These are phyloP conservation scores for Laticauda laticaudata DNA, from an alignment of 2,113 vertebrate genomes.

Conservation along the genomic window DNA sequence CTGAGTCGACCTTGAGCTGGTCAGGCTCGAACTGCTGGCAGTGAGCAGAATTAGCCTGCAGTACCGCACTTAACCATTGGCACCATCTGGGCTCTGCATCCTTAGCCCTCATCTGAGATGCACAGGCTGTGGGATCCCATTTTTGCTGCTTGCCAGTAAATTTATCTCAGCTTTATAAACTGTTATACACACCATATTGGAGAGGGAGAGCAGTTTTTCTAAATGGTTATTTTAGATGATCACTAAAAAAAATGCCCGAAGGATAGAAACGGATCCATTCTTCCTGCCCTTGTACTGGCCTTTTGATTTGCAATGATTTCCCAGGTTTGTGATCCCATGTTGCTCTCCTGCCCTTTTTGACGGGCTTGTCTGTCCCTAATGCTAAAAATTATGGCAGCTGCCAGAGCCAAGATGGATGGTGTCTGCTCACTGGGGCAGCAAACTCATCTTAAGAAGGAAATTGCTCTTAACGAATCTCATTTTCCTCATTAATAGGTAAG, in stretches of 20 bases:
- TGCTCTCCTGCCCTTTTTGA: background rate
- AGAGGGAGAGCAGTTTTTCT: background rate
- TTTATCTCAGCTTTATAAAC: background rate
- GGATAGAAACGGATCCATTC: background rate
- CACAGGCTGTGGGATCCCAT: background rate
- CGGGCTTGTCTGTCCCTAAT: background rate
- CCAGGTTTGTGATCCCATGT: background rate
- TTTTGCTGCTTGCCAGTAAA: background rate
- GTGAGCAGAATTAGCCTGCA: background rate
- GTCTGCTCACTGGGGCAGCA: constrained; percentile 8
- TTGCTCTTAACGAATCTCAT: constrained; percentile 24
- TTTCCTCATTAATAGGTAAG: constrained; percentile 12
- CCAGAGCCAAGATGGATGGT: background rate
- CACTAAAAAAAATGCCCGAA: background rate
- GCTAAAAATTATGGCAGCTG: background rate
- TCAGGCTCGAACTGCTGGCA: background rate
- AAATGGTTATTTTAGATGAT: background rate
- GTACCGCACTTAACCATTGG: background rate
- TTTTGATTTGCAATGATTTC: background rate
- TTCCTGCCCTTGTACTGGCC: background rate
- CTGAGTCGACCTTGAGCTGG: background rate
- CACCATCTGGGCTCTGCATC: no score
- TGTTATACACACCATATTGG: background rate
- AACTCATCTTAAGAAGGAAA: background rate
- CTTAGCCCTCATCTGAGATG: background rate